Evolutionary conservation across 2,888 invertebrate species (phyloP).

Genomic region (Scrobipalpa atriplicella): DNA sequence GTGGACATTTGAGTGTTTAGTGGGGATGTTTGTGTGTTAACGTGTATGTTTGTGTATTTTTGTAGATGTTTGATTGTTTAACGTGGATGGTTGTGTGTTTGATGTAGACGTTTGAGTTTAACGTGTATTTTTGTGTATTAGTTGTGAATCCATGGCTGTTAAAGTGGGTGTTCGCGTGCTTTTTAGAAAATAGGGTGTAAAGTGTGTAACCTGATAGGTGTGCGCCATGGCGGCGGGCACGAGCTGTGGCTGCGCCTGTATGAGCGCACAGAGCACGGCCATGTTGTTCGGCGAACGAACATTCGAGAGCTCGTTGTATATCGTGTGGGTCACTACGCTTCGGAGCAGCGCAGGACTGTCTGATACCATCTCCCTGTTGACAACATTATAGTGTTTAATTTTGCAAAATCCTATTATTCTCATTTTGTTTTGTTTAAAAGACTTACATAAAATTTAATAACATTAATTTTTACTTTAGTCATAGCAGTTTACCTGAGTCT

Average conservation of each 20-base stretch:
- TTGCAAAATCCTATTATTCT: too few species aligned
- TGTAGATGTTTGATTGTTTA: neutral
- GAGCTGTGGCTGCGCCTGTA: conserved; percentile 91
- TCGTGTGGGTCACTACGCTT: conserved; percentile 93
- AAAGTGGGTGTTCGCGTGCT: too few species aligned
- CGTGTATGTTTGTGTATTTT: neutral
- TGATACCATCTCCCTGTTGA: conserved; percentile 91
- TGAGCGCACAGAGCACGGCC: conserved; percentile 94
- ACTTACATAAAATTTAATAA: too few species aligned
- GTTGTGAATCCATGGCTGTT: too few species aligned
- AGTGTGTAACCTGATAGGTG: conserved; percentile 85
- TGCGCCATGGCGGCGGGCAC: conserved; percentile 93
- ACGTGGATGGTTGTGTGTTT: neutral
- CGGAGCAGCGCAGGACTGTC: conserved; percentile 92
- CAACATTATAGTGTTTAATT: neutral
- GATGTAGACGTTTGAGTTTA: neutral
- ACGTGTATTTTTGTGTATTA: neutral
- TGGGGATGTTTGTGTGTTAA: neutral
- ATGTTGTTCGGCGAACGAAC: conserved; percentile 97
- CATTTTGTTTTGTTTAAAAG: too few species aligned
- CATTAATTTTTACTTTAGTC: neutral
- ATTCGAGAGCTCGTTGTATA: conserved; percentile 97
- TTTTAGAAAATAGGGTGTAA: too few species aligned
- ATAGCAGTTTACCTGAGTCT: neutral
- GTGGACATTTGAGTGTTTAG: neutral